These are phyloP conservation scores for Manduca sexta DNA, from an alignment of 1,140 invertebrate species.

Conservation along the genomic window DNA sequence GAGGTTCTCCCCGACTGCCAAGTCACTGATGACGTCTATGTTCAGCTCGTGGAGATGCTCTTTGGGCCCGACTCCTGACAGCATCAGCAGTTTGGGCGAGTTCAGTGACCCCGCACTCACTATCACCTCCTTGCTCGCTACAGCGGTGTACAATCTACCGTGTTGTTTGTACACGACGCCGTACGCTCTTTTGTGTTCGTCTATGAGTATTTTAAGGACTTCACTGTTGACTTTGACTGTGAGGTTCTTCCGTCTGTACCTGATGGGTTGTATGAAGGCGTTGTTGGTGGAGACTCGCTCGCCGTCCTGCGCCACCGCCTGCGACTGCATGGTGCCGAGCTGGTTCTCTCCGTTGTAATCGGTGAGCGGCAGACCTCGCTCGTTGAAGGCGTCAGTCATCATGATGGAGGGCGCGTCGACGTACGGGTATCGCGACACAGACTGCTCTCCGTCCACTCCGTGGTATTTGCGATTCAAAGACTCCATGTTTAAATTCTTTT, in stretches of 20 bases:
- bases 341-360: slow-evolving; percentile 74
- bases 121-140: slow-evolving; percentile 79
- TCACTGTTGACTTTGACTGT: slow-evolving; percentile 79
- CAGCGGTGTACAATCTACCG: slow-evolving; percentile 66
- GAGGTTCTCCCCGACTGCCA: slow-evolving; percentile 83
- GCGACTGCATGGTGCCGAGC: slow-evolving; percentile 74
- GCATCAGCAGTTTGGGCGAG: slow-evolving; percentile 81
- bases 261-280: slow-evolving; percentile 83
- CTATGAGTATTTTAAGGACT: slow-evolving; percentile 81
- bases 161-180: slow-evolving; percentile 78
- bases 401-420: slow-evolving; percentile 72
- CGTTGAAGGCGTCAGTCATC: slow-evolving; percentile 73
- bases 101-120: slow-evolving; percentile 79
- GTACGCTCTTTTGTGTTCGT: slow-evolving; percentile 78
- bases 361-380: slow-evolving; percentile 68
- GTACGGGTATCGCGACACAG: slow-evolving; percentile 76
- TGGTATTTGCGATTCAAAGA: slow-evolving; percentile 71
- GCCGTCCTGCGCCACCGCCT: slow-evolving; percentile 75
- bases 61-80: slow-evolving; percentile 81
- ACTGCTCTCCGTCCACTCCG: slow-evolving; percentile 73
- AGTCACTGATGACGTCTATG: slow-evolving; percentile 76
- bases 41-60: slow-evolving; percentile 73
- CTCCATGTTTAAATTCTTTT: slow-evolving; percentile 76
- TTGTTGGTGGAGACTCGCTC: slow-evolving; percentile 80
- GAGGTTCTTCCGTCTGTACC: slow-evolving; percentile 80